A percentile compares a stretch with the other conserved stretches of the same genome.
Evolutionary conservation across 2,113 vertebrate genomes (phyloP).

Genomic region (Varanus komodoensis): DNA sequence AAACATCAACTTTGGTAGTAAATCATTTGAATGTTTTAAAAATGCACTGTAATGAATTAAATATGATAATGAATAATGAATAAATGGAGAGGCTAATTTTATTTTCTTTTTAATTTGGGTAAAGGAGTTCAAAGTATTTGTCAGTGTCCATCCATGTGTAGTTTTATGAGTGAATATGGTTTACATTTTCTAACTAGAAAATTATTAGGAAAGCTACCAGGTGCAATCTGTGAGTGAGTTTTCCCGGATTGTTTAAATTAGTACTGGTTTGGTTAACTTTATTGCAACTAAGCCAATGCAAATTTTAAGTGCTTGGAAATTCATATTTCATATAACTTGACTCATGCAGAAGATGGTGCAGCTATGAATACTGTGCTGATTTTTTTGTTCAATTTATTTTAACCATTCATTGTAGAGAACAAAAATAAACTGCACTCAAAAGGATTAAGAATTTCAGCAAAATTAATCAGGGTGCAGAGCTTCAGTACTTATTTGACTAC

Average conservation of each 20-base stretch:
- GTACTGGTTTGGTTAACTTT: not conserved
- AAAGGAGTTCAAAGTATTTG: slow-evolving; percentile 19
- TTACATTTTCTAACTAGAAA: slow-evolving; percentile 3
- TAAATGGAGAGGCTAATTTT: slow-evolving; percentile 7
- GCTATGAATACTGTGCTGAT: too few species aligned
- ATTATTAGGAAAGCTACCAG: not conserved
- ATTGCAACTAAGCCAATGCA: not conserved
- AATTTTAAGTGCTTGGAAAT: not conserved
- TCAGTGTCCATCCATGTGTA: slow-evolving; percentile 5
- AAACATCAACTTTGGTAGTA: not conserved
- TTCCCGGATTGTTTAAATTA: not conserved
- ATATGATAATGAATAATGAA: slow-evolving; percentile 21
- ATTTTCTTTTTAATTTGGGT: slow-evolving; percentile 1
- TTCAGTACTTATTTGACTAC: too few species aligned
- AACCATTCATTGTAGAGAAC: too few species aligned
- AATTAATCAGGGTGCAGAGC: too few species aligned
- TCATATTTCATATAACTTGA: not conserved
- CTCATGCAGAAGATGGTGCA: not conserved
- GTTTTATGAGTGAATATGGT: not conserved
- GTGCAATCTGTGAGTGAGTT: not conserved
- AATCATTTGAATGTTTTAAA: not conserved
- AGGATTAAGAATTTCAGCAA: too few species aligned
- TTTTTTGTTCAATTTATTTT: too few species aligned
- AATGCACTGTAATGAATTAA: slow-evolving; percentile 12
- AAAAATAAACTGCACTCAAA: too few species aligned